Evolutionary conservation across 2,113 vertebrate species (phyloP), one percentile per base, ranked within the genome.

Genomic region (Gobio gobio): DNA sequence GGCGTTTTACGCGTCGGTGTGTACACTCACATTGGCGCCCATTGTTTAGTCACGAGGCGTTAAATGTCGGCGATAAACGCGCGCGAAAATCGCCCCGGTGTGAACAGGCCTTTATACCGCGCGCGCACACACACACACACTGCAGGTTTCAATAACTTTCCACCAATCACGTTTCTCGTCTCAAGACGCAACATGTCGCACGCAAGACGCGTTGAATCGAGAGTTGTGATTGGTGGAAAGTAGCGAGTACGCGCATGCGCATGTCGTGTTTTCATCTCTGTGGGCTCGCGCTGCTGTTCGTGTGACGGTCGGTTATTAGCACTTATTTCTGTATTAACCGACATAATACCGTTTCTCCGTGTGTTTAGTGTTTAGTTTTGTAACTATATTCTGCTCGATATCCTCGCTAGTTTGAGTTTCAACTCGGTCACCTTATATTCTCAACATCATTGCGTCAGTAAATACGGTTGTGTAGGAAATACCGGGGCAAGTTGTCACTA

Each of bases 161-260:
- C 58, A 26, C 77, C 77, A 79, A 79, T 79, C 36, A 26, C 40
- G 26, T 45, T 20, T 24, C 36, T 45, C n/a, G 14, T 63, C 6
- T 63, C 40, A 79, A 45, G 33, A 4, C 33, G 33, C 51, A 6
- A n/a, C 49, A 66, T 3, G 22, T 45, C 8, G 54, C 33, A 4
- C 1, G 33, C 33, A 10, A 13, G 58, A 10, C 3, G 18, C 10
- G n/a, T 45, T 6, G 29, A 74, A 81, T 9, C 22, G 10, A 58
- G 40, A n/a, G 78, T 2, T 56, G 58, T 47, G 72, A 86, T 86
- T 82, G 78, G 85, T 68, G 58, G 78, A 68, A 14, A 68, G 59
- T 5, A 29, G 26, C 1, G 2, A 5, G 5, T 3, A 3, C 3
- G 70, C 85, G 78, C 78, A 76, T 45, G 85, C 84, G 84, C 59